Evolutionary conservation across 1,140 invertebrate species (phyloP), one percentile per base, ranked within the genome.

Genomic region (Psix sp.): DNA sequence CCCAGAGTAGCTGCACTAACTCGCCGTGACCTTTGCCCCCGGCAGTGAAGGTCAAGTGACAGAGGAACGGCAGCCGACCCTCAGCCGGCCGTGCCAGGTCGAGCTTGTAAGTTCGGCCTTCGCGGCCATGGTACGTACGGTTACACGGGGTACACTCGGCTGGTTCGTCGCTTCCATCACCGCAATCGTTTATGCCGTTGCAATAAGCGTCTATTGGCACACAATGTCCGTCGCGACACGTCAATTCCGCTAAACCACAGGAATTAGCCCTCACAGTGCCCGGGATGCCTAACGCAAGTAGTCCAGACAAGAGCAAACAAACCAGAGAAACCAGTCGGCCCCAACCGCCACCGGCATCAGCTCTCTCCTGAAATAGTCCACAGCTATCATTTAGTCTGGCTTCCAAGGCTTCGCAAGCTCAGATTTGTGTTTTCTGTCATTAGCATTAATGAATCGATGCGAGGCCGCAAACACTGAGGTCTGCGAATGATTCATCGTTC

Each of bases 41-140:
- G 67, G 94, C 94, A 40, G 94, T 95, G 84, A 96, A 95, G 39
- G 94, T 96, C 72, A 96, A 90, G 84, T 95, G 94, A 82, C 95
- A 96, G 35, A 95, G 88, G 84, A 95, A 95, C 1, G 94, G 94
- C 76, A 95, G 89, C 54, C 91, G 89, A 76, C 91, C 91, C 72
- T 91, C 91, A 31, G 88, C 82, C 9, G 91, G 90, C 54, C 91
- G 90, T 56, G 90, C 88, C 71, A 95, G 88, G 62, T 90, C 90
- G 83, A 95, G 81, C 74, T 92, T 90, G 87, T 96, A 95, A 14
- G 94, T 94, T 76, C 92, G 91, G 35, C 93, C 93, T 68, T 93
- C 91, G 77, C 92, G 93, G n/a, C 94, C 94, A 83, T 95, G 95
- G 84, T 95, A 96, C 20, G 94, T 96, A 60, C 94, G 90, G 84